Conservation (phyloP, 2,113 vertebrate genomes). For the Bujurquina vittata region DNA sequence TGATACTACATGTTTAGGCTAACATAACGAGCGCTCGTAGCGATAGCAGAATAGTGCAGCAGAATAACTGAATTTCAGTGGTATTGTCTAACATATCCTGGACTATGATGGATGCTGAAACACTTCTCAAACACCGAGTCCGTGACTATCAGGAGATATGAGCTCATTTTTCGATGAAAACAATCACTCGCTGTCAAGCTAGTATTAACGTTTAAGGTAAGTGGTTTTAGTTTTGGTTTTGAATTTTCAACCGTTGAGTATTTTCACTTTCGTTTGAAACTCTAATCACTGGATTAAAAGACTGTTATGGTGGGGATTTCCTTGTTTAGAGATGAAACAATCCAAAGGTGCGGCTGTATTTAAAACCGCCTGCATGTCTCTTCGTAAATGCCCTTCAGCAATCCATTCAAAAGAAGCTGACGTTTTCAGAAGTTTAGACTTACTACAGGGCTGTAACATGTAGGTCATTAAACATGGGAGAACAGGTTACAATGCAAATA, state of each 20-base stretch:
- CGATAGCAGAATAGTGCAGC: neutral
- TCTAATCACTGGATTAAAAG: constrained; percentile 1
- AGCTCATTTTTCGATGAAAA: constrained; percentile 13
- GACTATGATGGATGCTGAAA: neutral
- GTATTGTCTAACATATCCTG: neutral
- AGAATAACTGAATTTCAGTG: neutral
- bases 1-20: neutral
- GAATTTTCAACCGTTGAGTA: neutral
- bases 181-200: constrained; percentile 11
- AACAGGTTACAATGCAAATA: constrained; percentile 53
- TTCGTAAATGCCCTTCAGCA: constrained; percentile 15
- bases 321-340: constrained; percentile 12
- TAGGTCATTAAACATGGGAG: constrained; percentile 30
- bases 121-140: neutral
- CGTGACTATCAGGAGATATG: neutral
- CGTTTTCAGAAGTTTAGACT: constrained; percentile 19
- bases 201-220: constrained; percentile 11
- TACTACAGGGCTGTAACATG: constrained; percentile 8
- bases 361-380: neutral
- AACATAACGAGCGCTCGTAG: neutral
- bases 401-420: constrained; percentile 24
- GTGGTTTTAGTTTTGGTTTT: constrained; percentile 44
- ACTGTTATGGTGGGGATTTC: neutral
- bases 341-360: neutral
- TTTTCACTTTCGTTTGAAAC: constrained; percentile 26